Conservation (phyloP, 2,888 invertebrate species). For the Antheraea assamensis region DNA sequence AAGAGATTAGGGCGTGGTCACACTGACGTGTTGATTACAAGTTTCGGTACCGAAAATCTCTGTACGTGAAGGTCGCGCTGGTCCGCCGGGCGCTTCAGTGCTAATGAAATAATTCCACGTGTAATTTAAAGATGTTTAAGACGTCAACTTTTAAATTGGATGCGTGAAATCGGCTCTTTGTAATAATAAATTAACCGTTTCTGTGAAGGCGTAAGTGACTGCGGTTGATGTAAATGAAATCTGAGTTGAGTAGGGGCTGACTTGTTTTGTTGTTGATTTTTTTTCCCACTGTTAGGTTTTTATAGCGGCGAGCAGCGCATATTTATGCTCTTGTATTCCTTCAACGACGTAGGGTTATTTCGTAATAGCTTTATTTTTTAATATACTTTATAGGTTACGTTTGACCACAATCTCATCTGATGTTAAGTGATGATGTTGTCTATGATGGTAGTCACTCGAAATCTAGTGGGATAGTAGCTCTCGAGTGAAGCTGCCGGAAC, state of each 20-base stretch:
- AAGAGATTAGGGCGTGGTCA: constrained; percentile 68
- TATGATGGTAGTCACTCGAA: too few relatives aligned
- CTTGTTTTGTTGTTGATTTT: constrained; percentile 18
- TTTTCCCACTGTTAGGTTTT: neutral
- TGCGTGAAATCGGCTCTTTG: constrained; percentile 75
- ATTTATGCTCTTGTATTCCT: neutral
- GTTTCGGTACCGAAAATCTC: constrained; percentile 65
- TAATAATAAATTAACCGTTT: constrained; percentile 80
- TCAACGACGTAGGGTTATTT: neutral
- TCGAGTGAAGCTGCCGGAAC: too few relatives aligned
- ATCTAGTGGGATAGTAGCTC: too few relatives aligned
- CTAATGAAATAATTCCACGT: constrained; percentile 80
- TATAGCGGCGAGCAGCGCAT: neutral
- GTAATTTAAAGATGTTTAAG: constrained; percentile 82
- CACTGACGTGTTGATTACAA: constrained; percentile 76
- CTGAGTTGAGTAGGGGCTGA: constrained; percentile 44
- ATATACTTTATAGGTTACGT: too few relatives aligned
- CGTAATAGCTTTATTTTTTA: too few relatives aligned
- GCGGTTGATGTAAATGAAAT: constrained; percentile 61
- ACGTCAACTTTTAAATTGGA: constrained; percentile 82
- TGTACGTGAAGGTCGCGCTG: constrained; percentile 9
- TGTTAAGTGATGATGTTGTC: too few relatives aligned
- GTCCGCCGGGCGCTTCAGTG: constrained; percentile 45
- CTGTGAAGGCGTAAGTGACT: constrained; percentile 63
- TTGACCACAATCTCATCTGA: too few relatives aligned